These are phyloP conservation scores for Hephaestus fuliginosus DNA, from an alignment of 2,797 vertebrate species.

Conservation along the genomic window DNA sequence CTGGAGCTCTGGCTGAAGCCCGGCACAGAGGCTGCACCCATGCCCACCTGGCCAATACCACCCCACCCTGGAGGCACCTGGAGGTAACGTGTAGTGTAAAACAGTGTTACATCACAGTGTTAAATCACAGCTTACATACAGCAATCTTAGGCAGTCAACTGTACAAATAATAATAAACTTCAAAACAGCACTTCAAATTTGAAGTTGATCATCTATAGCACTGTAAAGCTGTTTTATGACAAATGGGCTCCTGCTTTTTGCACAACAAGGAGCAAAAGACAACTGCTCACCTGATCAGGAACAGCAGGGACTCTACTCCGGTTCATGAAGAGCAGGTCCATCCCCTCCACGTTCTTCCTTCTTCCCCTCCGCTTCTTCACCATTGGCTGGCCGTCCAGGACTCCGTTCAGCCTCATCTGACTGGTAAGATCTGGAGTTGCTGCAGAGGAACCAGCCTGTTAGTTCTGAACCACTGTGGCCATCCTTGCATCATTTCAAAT, in stretches of 20 bases:
- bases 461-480: conserved; percentile 1
- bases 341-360: conserved; percentile 97
- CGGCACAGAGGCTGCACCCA: conserved; percentile 79
- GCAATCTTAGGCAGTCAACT: background rate
- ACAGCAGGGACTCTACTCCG: conserved; percentile 84
- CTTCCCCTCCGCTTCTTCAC: conserved; percentile 95
- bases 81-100: conserved; percentile 34
- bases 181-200: background rate
- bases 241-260: background rate
- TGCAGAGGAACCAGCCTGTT: conserved; percentile 47
- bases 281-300: conserved; percentile 88
- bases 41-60: conserved; percentile 86
- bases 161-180: background rate
- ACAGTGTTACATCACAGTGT: background rate
- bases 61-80: conserved; percentile 90
- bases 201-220: background rate
- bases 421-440: conserved; percentile 84
- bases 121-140: background rate
- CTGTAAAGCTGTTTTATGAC: background rate
- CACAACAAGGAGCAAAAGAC: background rate
- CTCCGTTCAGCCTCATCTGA: conserved; percentile 91
- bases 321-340: conserved; percentile 95
- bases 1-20: conserved; percentile 82
- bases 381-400: conserved; percentile 89
- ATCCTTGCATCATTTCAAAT: background rate